Evolutionary conservation across 2,797 vertebrate genomes (phyloP).

Genomic region (Anguilla pacifica): DNA sequence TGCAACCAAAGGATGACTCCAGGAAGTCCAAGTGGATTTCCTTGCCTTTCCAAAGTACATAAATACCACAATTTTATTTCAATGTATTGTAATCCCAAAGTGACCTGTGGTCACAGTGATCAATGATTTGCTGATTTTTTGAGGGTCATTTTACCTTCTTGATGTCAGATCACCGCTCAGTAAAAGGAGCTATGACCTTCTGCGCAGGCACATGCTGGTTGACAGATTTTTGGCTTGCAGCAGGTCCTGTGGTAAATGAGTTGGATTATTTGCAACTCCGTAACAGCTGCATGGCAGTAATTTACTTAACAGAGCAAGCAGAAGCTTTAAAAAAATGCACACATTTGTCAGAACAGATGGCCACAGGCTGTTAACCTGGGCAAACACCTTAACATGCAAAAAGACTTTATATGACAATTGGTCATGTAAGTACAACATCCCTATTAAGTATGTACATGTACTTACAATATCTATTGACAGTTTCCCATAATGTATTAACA

Average conservation of each 20-base stretch:
- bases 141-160: neutral
- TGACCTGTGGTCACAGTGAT: neutral
- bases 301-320: neutral
- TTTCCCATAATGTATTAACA: neutral
- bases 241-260: slow-evolving; percentile 6
- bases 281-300: neutral
- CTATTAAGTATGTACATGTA: neutral
- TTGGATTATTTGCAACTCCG: neutral
- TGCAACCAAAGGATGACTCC: too few species aligned
- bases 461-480: neutral
- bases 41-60: neutral
- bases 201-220: neutral
- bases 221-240: slow-evolving; percentile 13
- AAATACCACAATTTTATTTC: neutral
- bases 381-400: neutral
- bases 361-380: neutral
- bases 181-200: neutral
- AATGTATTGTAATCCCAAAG: neutral
- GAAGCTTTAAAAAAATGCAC: neutral
- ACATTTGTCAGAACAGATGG: slow-evolving; percentile 14
- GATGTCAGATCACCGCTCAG: neutral
- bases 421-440: neutral
- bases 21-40: neutral
- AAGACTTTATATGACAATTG: neutral
- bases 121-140: neutral